These are phyloP conservation scores for Odiellus spinosus DNA, from an alignment of 2,888 invertebrate genomes.

Conservation along the genomic window DNA sequence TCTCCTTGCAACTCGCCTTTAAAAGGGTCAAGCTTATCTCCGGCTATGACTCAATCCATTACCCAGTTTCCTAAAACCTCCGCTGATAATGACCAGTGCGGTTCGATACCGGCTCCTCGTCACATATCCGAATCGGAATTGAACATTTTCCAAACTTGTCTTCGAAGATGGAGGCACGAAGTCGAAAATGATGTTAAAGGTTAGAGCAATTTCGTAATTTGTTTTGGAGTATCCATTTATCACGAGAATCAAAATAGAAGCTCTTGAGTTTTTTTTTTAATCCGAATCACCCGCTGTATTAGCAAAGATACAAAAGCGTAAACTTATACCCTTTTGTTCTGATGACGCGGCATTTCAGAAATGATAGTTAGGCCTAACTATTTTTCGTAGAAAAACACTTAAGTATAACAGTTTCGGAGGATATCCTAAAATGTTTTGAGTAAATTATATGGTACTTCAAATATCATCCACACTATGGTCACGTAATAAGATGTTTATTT, in stretches of 20 bases:
- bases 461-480: too few relatives aligned
- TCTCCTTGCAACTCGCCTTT: conserved; percentile 21
- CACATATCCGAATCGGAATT: conserved; percentile 28
- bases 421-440: too few relatives aligned
- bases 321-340: background rate
- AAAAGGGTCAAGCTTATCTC: conserved; percentile 6
- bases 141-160: conserved; percentile 28
- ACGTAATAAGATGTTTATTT: too few relatives aligned
- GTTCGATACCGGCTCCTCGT: conserved; percentile 24
- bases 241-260: too few relatives aligned
- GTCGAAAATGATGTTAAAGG: conserved; percentile 31
- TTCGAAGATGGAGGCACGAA: conserved; percentile 31
- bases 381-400: too few relatives aligned
- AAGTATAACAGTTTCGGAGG: too few relatives aligned
- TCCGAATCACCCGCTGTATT: too few relatives aligned
- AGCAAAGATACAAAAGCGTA: background rate
- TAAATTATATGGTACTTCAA: too few relatives aligned
- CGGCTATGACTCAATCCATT: too few relatives aligned
- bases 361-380: background rate
- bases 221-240: background rate
- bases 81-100: too few relatives aligned
- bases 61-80: too few relatives aligned
- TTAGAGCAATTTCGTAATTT: conserved; percentile 10
- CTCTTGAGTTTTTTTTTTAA: too few relatives aligned
- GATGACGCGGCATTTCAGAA: background rate